A percentile compares a stretch with the other conserved stretches of the same genome.
Evolutionary conservation across 2,888 invertebrate genomes (phyloP).

Genomic region (Axea sp.): DNA sequence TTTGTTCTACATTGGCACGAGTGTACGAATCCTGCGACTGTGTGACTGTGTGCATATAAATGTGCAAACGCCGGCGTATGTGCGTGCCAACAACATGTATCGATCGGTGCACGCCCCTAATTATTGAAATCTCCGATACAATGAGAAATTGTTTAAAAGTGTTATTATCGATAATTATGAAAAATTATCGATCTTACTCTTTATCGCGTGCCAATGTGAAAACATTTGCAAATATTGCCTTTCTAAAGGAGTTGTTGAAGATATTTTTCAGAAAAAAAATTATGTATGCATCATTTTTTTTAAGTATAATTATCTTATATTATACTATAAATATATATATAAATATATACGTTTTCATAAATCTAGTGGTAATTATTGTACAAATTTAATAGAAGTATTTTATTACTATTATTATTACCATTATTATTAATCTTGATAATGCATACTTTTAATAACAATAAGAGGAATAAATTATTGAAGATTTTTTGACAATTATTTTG

Average conservation of each 20-base stretch:
- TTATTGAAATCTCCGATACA: conserved; percentile 54
- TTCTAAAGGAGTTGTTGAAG: neutral
- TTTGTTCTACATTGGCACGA: conserved; percentile 18
- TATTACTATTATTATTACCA: too few species aligned
- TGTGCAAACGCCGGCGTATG: conserved; percentile 12
- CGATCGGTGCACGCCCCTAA: conserved; percentile 59
- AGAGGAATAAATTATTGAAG: too few species aligned
- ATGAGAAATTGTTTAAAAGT: conserved; percentile 34
- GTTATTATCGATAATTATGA: conserved; percentile 43
- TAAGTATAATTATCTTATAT: too few species aligned
- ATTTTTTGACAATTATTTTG: too few species aligned
- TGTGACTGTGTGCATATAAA: conserved; percentile 10
- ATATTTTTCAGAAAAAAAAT: too few species aligned
- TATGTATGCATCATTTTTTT: too few species aligned
- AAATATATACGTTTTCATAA: too few species aligned
- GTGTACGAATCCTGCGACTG: conserved; percentile 1
- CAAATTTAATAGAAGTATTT: too few species aligned
- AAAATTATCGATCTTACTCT: conserved; percentile 24
- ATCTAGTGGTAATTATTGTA: too few species aligned
- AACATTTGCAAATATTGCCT: conserved; percentile 6
- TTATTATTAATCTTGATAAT: too few species aligned
- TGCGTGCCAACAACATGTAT: conserved; percentile 50
- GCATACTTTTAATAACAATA: too few species aligned
- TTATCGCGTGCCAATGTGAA: conserved; percentile 3
- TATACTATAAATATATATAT: too few species aligned